Percentiles rank a stretch among this genome's conserved stretches.
Conservation (phyloP, 2,113 vertebrate genomes). For the Odontesthes bonariensis region DNA sequence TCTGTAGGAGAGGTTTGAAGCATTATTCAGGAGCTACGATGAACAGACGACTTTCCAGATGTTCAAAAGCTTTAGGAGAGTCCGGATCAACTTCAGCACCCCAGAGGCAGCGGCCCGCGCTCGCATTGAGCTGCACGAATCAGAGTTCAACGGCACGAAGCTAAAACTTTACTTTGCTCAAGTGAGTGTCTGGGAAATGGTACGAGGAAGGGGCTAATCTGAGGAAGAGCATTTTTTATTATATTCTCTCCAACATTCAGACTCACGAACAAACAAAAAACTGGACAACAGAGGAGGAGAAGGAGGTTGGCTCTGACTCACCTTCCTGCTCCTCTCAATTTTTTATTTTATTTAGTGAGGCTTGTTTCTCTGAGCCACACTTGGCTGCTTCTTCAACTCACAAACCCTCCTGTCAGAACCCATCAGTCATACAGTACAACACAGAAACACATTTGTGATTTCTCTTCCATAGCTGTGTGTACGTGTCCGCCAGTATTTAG, state of each 20-base stretch:
- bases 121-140: slow-evolving; percentile 94
- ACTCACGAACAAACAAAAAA: neutral
- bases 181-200: slow-evolving; percentile 77
- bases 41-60: slow-evolving; percentile 93
- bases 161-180: slow-evolving; percentile 97
- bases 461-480: neutral
- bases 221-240: slow-evolving; percentile 13
- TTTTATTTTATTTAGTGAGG: neutral
- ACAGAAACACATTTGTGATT: slow-evolving; percentile 12
- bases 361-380: slow-evolving; percentile 11
- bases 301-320: neutral
- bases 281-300: neutral
- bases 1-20: slow-evolving; percentile 92
- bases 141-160: slow-evolving; percentile 91
- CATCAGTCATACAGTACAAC: slow-evolving; percentile 13
- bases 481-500: neutral
- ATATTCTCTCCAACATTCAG: neutral
- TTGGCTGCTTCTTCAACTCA: slow-evolving; percentile 24
- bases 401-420: slow-evolving; percentile 18
- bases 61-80: slow-evolving; percentile 96
- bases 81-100: slow-evolving; percentile 96
- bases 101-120: slow-evolving; percentile 94
- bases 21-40: slow-evolving; percentile 91
- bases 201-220: slow-evolving; percentile 14
- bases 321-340: neutral